Percentiles rank a stretch among this genome's conserved stretches.
Conservation (phyloP, 92 coral and sea anemone species). For the Parazoanthus swiftii region DNA sequence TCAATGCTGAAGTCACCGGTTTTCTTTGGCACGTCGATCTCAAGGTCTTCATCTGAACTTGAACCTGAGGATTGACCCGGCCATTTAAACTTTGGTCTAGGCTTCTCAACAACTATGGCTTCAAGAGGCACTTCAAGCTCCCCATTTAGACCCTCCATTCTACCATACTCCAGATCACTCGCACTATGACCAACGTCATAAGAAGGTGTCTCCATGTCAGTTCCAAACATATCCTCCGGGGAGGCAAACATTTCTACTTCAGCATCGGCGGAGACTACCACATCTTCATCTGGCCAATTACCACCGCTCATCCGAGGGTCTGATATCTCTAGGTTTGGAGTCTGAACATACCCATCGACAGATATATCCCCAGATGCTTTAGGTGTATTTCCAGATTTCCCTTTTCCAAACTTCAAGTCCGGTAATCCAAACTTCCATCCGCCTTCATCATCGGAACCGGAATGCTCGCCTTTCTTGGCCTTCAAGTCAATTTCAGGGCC, state of each 20-base stretch:
- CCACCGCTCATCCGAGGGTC: not conserved
- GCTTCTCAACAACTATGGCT: not conserved
- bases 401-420: not conserved
- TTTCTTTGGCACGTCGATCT: not conserved
- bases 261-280: not conserved
- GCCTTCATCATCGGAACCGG: not conserved
- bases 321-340: not conserved
- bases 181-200: too few relatives aligned
- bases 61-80: not conserved
- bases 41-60: slow-evolving; percentile 5
- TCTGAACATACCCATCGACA: not conserved
- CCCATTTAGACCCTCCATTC: too few relatives aligned
- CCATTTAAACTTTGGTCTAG: slow-evolving; percentile 8
- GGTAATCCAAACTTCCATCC: too few relatives aligned
- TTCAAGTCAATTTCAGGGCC: too few relatives aligned
- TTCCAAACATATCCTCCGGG: not conserved
- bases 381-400: too few relatives aligned
- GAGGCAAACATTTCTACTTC: slow-evolving; percentile 25
- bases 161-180: too few relatives aligned
- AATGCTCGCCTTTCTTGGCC: too few relatives aligned
- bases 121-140: not conserved
- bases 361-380: not conserved
- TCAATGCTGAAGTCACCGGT: slow-evolving; percentile 11
- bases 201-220: not conserved
- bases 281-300: not conserved